Evolutionary conservation across 2,888 invertebrate species (phyloP).

Genomic region (Hipparchia semele): DNA sequence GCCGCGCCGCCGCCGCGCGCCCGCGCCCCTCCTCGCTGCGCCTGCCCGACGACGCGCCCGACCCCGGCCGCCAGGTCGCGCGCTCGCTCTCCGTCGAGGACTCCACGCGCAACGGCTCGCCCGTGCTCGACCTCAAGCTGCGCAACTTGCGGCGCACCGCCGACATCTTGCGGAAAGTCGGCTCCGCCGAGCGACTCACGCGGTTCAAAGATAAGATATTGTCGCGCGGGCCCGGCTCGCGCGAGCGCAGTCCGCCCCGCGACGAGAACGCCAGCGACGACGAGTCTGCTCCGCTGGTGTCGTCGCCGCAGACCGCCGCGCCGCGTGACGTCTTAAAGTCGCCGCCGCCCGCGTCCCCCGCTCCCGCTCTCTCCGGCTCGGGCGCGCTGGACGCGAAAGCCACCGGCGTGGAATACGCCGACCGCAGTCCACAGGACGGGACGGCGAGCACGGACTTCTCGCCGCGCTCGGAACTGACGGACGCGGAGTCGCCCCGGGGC

Average conservation of each 20-base stretch:
- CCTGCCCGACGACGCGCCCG: conserved; percentile 54
- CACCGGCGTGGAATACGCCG: conserved; percentile 51
- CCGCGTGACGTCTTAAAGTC: conserved; percentile 32
- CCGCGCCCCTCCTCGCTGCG: conserved; percentile 62
- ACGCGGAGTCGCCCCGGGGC: conserved; percentile 66
- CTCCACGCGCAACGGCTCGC: conserved; percentile 58
- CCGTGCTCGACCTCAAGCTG: conserved; percentile 61
- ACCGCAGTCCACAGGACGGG: conserved; percentile 49
- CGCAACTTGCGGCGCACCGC: conserved; percentile 65
- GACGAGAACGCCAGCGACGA: conserved; percentile 84
- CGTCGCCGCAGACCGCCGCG: conserved; percentile 60
- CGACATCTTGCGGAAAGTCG: conserved; percentile 65
- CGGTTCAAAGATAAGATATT: conserved; percentile 70
- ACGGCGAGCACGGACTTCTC: conserved; percentile 61
- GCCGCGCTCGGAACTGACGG: conserved; percentile 72
- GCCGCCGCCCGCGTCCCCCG: conserved; percentile 45
- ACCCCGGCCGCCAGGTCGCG: conserved; percentile 33
- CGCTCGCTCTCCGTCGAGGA: conserved; percentile 74
- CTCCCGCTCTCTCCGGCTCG: conserved; percentile 38
- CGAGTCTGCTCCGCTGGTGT: conserved; percentile 86
- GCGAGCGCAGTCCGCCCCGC: conserved; percentile 66
- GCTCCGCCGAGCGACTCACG: conserved; percentile 70
- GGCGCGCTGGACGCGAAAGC: conserved; percentile 35
- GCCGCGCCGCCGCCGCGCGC: conserved; percentile 46
- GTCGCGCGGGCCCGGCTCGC: conserved; percentile 61